Evolutionary conservation across 2,888 invertebrate genomes (phyloP), one percentile per base, ranked within the genome.

Genomic region (Stenchaetothrips biformis): DNA sequence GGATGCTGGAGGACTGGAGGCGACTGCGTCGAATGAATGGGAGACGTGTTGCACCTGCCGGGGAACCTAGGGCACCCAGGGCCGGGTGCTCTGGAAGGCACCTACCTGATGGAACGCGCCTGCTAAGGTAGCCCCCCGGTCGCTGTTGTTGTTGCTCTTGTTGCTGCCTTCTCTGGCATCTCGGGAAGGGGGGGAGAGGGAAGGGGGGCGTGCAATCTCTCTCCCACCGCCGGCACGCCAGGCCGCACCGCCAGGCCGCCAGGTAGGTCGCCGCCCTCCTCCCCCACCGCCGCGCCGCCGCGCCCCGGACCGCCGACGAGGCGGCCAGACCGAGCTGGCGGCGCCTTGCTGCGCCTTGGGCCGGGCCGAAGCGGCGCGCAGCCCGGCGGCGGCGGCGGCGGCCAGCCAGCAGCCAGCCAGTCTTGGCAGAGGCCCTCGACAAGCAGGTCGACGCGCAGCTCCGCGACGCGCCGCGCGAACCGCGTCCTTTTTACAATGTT

Each of bases 391-490:
- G 62, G 21, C 67, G 67, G 67, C 67, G 21, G 21, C 67, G 67
- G 67, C 67, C 67, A 74, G 67, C 67, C 53, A 37, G 25, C 67
- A 74, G 25, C 21, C n/a, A 74, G 67, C 11, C 67, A 74, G 67
- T 74, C 67, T 25, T 21, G 11, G 67, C 25, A 25, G 67, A 74
- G 67, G 67, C 67, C 67, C 59, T 25, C 67, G 67, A 21, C 67
- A 25, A 74, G 59, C 59, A 59, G 25, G 67, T 74, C 67, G 67
- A 74, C 67, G 67, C 67, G 21, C 21, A 25, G 21, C 67, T 59
- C 59, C 67, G 67, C n/a, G 67, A n/a, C 67, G 67, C 7, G 67
- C n/a, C n/a, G n/a, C n/a, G n/a, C n/a, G n/a, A n/a, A 25, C 67
- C 67, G 11, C 67, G 7, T 18, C 18, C 59, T 16, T 9, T 59